Conservation (phyloP, 2,797 vertebrate species). For the Ibycter americanus region DNA sequence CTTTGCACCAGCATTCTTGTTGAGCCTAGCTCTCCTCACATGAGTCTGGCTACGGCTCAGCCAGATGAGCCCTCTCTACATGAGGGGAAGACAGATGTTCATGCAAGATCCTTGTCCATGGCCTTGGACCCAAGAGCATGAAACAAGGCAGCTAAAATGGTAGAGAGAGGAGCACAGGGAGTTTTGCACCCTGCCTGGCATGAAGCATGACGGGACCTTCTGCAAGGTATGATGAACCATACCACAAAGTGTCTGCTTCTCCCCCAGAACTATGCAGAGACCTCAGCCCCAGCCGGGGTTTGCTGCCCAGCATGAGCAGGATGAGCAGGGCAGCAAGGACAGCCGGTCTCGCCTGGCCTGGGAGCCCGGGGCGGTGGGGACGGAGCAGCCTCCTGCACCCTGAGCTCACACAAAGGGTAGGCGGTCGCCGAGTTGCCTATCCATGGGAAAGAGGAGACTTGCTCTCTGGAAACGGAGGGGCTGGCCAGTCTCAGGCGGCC, state of each 20-base stretch:
- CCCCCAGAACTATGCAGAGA: not conserved
- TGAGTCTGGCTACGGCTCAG: not conserved
- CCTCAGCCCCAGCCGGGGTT: not conserved
- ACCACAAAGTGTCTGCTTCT: not conserved
- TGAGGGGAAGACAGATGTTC: not conserved
- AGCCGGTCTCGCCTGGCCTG: not conserved
- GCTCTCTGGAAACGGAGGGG: not conserved
- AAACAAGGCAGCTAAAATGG: not conserved
- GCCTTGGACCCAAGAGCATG: not conserved
- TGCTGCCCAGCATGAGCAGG: not conserved
- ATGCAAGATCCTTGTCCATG: not conserved
- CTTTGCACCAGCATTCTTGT: not conserved
- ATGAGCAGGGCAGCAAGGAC: not conserved
- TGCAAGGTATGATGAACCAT: rapidly evolving
- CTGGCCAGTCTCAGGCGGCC: not conserved
- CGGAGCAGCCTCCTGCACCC: not conserved
- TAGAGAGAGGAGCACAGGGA: not conserved
- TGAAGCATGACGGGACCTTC: not conserved
- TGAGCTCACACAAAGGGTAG: not conserved
- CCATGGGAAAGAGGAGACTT: conserved; percentile 37
- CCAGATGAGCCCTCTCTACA: not conserved
- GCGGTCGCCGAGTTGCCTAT: not conserved
- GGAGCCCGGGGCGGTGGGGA: not conserved
- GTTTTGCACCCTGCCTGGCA: not conserved
- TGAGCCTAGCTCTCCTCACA: not conserved